phyloP scores from a whole-genome alignment of 2,797 vertebrate species.

The Anniella stebbinsi region DNA sequence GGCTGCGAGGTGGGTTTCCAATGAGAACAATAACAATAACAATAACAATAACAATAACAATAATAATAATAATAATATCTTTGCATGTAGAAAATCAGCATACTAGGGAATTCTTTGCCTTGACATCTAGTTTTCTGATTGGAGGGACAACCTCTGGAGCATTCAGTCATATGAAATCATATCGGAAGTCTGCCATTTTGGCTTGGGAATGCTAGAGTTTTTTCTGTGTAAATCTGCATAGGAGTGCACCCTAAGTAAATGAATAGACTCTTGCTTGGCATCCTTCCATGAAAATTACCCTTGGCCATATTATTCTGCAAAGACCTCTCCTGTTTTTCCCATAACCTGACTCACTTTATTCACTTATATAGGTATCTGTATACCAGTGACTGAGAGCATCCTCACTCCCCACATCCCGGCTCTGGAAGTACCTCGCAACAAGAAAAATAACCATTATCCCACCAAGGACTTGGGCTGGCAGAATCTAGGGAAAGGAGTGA shows the following conservation, averaged over 20 bases:
- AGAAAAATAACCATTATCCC: slow-evolving; percentile 81
- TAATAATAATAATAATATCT: too few relatives aligned
- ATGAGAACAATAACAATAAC: too few relatives aligned
- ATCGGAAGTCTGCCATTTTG: too few relatives aligned
- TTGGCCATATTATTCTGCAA: neutral
- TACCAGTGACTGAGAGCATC: slow-evolving; percentile 90
- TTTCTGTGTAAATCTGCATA: too few relatives aligned
- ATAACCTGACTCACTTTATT: slow-evolving; percentile 11
- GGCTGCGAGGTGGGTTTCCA: too few relatives aligned
- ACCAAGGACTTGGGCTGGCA: slow-evolving; percentile 93
- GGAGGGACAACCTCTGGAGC: too few relatives aligned
- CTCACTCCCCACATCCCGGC: slow-evolving; percentile 90
- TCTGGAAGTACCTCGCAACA: slow-evolving; percentile 87
- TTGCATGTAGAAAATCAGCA: too few relatives aligned
- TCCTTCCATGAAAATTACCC: neutral
- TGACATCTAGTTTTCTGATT: too few relatives aligned
- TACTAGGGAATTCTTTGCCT: too few relatives aligned
- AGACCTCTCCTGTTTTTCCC: neutral
- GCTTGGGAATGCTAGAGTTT: too few relatives aligned
- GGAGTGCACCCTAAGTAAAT: neutral
- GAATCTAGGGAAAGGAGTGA: slow-evolving; percentile 85
- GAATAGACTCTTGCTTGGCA: neutral
- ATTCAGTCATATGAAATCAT: too few relatives aligned
- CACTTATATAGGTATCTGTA: slow-evolving; percentile 87
- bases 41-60: too few relatives aligned